These are phyloP conservation scores for Netelia fuscicornis DNA, from an alignment of 2,888 invertebrate species.

Conservation along the genomic window DNA sequence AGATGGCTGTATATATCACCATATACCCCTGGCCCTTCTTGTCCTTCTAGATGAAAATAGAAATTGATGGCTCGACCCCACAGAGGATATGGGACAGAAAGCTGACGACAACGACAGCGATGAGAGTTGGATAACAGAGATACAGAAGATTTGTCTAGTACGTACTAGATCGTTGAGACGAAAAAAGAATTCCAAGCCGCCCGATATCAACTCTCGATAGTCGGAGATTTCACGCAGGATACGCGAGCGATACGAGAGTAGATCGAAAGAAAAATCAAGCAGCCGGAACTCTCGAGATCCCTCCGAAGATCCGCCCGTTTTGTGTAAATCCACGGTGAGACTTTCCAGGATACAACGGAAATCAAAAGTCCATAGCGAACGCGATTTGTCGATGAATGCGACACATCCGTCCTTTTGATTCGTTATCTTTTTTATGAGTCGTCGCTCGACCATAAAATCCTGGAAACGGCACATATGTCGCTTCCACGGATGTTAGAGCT, in stretches of 20 bases:
- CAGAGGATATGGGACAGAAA: slow-evolving; percentile 36
- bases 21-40: slow-evolving; percentile 25
- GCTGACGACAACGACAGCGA: slow-evolving; percentile 10
- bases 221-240: slow-evolving; percentile 32
- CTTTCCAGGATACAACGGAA: not conserved
- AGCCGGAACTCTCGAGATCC: not conserved
- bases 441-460: too few relatives aligned
- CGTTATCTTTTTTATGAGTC: too few relatives aligned
- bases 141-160: not conserved
- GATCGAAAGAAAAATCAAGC: slow-evolving; percentile 27
- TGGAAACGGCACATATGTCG: too few relatives aligned
- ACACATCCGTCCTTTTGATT: not conserved
- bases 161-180: slow-evolving; percentile 35
- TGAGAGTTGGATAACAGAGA: not conserved
- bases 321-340: not conserved
- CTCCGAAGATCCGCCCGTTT: too few relatives aligned
- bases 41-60: slow-evolving; percentile 73
- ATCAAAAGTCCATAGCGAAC: not conserved
- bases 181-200: slow-evolving; percentile 67
- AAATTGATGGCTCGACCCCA: slow-evolving; percentile 72
- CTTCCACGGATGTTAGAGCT: too few relatives aligned
- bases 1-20: not conserved
- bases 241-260: slow-evolving; percentile 19
- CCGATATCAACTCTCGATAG: slow-evolving; percentile 32
- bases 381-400: not conserved